These are phyloP conservation scores for Thalassaphorura encarpata DNA, from an alignment of 1,140 invertebrate species.

Conservation along the genomic window DNA sequence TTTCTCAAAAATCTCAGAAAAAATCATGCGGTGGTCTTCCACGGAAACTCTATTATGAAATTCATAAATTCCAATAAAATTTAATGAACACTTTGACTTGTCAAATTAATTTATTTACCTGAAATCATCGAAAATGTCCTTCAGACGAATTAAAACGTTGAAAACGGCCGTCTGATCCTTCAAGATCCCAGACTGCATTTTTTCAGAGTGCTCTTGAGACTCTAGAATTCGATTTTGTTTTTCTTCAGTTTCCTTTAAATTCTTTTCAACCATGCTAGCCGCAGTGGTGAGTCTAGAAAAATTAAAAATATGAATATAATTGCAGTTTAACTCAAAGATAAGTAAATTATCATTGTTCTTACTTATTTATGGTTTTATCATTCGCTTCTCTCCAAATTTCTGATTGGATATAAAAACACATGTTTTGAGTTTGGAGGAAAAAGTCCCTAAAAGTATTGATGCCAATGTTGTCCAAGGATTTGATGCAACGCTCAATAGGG, in stretches of 20 bases:
- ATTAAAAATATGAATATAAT: no score
- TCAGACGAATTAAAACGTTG: conserved; percentile 40
- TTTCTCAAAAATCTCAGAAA: conserved; percentile 49
- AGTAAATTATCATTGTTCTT: conserved; percentile 10
- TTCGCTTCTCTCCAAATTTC: conserved; percentile 56
- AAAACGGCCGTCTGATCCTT: conserved; percentile 40
- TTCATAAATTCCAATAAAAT: background rate
- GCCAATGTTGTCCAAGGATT: conserved; percentile 46
- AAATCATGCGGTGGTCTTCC: conserved; percentile 44
- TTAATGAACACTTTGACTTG: background rate
- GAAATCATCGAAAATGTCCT: conserved; percentile 44
- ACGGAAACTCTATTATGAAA: conserved; percentile 38
- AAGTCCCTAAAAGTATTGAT: conserved; percentile 54
- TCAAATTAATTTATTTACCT: conserved; percentile 32
- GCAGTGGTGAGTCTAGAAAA: conserved; percentile 38
- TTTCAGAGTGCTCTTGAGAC: conserved; percentile 47
- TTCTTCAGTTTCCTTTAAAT: conserved; percentile 41
- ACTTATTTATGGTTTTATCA: conserved; percentile 45
- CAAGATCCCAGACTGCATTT: conserved; percentile 46
- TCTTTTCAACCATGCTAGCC: conserved; percentile 41
- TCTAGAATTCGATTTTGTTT: conserved; percentile 39
- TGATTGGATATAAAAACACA: conserved; percentile 55
- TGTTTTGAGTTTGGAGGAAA: conserved; percentile 57
- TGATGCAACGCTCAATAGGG: conserved; percentile 44
- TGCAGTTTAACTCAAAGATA: no score